Conservation (phyloP, 2,888 invertebrate species). For the Zygogramma bicolorata region DNA sequence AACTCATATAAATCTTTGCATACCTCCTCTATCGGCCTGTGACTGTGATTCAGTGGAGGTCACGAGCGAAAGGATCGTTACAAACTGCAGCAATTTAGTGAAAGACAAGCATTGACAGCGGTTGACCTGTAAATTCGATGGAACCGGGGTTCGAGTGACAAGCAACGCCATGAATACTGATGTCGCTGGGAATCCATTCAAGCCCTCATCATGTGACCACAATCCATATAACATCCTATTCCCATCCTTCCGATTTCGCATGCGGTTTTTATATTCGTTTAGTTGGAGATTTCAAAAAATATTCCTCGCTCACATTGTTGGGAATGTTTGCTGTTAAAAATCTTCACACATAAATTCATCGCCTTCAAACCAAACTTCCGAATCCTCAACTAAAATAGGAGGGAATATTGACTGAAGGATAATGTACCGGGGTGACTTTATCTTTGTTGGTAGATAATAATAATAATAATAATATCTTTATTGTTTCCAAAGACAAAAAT, state of each 20-base stretch:
- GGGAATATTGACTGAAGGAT: too few relatives aligned
- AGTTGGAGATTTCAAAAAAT: neutral
- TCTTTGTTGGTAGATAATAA: too few relatives aligned
- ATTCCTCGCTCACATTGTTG: too few relatives aligned
- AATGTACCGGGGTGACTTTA: too few relatives aligned
- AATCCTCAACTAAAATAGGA: too few relatives aligned
- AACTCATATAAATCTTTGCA: constrained; percentile 28
- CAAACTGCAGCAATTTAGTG: constrained; percentile 55
- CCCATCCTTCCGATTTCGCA: constrained; percentile 56
- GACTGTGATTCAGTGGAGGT: constrained; percentile 45
- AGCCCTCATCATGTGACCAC: constrained; percentile 57
- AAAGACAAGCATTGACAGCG: constrained; percentile 61
- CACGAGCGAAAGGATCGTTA: constrained; percentile 45
- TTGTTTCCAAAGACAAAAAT: too few relatives aligned
- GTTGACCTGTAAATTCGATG: constrained; percentile 60
- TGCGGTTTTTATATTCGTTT: constrained; percentile 20
- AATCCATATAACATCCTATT: constrained; percentile 57
- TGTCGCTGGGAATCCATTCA: constrained; percentile 41
- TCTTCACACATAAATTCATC: too few relatives aligned
- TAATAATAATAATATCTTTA: too few relatives aligned
- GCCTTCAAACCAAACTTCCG: too few relatives aligned
- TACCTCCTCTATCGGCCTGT: constrained; percentile 20
- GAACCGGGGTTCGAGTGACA: constrained; percentile 56
- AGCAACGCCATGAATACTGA: constrained; percentile 62
- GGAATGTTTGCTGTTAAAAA: too few relatives aligned